Evolutionary conservation across 2,888 invertebrate species (phyloP).

Genomic region (Neelides folsomi): DNA sequence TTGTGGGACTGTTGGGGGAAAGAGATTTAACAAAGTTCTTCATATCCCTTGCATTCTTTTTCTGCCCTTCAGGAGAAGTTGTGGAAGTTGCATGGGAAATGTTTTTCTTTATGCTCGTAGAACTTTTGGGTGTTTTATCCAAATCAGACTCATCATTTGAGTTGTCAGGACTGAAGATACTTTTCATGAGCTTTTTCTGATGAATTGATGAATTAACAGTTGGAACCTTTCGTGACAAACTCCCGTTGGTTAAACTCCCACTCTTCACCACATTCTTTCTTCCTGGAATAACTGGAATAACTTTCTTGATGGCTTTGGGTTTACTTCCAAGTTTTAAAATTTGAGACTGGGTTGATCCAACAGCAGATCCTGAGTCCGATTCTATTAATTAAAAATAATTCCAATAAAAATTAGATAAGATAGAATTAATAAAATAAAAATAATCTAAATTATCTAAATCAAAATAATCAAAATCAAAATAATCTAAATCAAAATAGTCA

Average conservation of each 20-base stretch:
- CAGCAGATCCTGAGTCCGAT: slow-evolving; percentile 35
- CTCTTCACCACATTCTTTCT: neutral
- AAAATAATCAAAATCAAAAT: neutral
- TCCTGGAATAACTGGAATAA: neutral
- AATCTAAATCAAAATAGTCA: neutral
- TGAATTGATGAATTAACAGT: neutral
- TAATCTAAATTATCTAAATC: too few relatives aligned
- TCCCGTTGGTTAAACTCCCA: neutral
- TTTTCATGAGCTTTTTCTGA: slow-evolving; percentile 28
- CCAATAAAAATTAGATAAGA: too few relatives aligned
- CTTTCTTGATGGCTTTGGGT: neutral
- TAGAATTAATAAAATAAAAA: too few relatives aligned
- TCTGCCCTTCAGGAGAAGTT: too few relatives aligned
- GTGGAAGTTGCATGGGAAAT: too few relatives aligned
- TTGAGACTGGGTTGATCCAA: too few relatives aligned
- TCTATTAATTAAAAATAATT: slow-evolving; percentile 33
- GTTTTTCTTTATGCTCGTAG: too few relatives aligned
- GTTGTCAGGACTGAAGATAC: slow-evolving; percentile 70
- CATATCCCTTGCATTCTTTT: too few relatives aligned
- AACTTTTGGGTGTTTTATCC: neutral
- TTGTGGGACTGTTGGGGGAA: too few relatives aligned
- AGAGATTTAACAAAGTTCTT: too few relatives aligned
- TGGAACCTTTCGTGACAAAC: slow-evolving; percentile 2
- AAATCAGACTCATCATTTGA: slow-evolving; percentile 43
- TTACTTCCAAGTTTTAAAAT: too few relatives aligned